Evolutionary conservation across 1,140 invertebrate species (phyloP).

Genomic region (Battus philenor): DNA sequence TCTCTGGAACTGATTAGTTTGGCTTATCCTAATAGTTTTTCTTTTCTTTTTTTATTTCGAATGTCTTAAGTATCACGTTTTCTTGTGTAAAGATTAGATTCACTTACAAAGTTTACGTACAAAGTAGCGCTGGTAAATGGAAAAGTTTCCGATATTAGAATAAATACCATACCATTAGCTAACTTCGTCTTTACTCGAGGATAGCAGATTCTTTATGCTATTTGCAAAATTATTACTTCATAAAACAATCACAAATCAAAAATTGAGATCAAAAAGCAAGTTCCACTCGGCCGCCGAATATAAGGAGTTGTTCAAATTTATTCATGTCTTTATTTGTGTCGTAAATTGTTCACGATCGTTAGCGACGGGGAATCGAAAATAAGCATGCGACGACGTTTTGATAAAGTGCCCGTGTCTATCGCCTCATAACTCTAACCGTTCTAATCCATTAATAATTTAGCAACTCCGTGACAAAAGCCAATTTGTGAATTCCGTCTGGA

Average conservation of each 20-base stretch:
- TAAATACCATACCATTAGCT: too few relatives aligned
- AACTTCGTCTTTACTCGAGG: too few relatives aligned
- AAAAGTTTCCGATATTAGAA: conserved; percentile 12
- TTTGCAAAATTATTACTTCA: conserved; percentile 11
- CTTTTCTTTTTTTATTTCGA: conserved; percentile 20
- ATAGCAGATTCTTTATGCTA: too few relatives aligned
- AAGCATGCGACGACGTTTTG: conserved; percentile 35
- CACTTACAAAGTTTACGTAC: conserved; percentile 5
- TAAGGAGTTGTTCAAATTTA: conserved; percentile 37
- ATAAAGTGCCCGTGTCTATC: conserved; percentile 38
- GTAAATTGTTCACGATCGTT: conserved; percentile 34
- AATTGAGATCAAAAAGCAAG: too few relatives aligned
- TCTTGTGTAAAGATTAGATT: conserved; percentile 4
- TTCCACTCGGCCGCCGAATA: conserved; percentile 27
- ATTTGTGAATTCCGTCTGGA: conserved; percentile 57
- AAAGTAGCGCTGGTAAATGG: conserved; percentile 14
- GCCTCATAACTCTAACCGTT: conserved; percentile 27
- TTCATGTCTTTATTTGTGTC: conserved; percentile 33
- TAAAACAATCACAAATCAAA: conserved; percentile 20
- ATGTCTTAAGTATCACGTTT: conserved; percentile 3
- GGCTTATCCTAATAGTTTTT: conserved; percentile 34
- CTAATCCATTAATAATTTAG: conserved; percentile 50
- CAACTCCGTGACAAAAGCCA: conserved; percentile 51
- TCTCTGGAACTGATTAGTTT: conserved; percentile 36
- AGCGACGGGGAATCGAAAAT: conserved; percentile 28